Evolutionary conservation across 1,140 invertebrate genomes (phyloP).

Genomic region (Cherax destructor): DNA sequence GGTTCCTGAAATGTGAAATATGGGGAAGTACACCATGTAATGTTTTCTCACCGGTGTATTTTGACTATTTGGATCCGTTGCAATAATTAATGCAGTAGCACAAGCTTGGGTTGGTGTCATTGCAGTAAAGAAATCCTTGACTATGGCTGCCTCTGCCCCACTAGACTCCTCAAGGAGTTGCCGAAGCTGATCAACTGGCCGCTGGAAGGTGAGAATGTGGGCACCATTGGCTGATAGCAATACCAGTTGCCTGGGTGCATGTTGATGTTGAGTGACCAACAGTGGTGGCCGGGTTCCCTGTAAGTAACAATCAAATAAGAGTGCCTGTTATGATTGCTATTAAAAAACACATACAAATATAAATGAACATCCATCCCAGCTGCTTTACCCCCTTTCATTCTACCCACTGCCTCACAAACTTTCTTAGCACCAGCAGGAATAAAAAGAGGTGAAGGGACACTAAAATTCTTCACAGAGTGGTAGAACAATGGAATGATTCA

Average conservation of each 20-base stretch:
- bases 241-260: conserved; percentile 85
- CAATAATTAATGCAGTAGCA: conserved; percentile 89
- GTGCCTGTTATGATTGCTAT: not conserved
- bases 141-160: conserved; percentile 88
- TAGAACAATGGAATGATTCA: too few relatives aligned
- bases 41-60: conserved; percentile 80
- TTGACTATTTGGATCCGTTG: conserved; percentile 83
- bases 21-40: too few relatives aligned
- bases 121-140: conserved; percentile 89
- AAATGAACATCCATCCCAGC: not conserved
- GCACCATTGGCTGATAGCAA: conserved; percentile 88
- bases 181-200: conserved; percentile 85
- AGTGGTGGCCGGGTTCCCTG: conserved; percentile 79
- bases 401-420: too few relatives aligned
- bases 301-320: conserved; percentile 13
- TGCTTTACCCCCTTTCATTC: too few relatives aligned
- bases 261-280: conserved; percentile 85
- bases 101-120: conserved; percentile 91
- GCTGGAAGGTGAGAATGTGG: conserved; percentile 87
- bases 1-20: too few relatives aligned
- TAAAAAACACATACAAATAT: not conserved
- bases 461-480: too few relatives aligned
- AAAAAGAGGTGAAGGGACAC: too few relatives aligned
- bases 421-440: too few relatives aligned
- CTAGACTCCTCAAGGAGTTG: conserved; percentile 87